Percentiles rank a stretch among this genome's conserved stretches.
These are phyloP conservation scores for Lichenostomus cassidix DNA, from an alignment of 2,113 vertebrate species.

Conservation along the genomic window DNA sequence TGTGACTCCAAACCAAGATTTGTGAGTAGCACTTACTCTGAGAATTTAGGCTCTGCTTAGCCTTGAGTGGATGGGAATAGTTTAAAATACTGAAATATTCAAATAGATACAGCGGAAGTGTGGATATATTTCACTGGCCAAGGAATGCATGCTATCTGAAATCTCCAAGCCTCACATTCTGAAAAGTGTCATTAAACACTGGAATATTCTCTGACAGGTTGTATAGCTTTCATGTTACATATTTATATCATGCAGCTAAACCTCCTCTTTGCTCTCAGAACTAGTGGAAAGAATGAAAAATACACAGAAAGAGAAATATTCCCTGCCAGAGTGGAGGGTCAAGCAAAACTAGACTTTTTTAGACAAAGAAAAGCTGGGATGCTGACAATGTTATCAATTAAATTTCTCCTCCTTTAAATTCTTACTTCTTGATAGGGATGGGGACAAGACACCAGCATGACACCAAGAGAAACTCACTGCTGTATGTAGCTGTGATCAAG, in stretches of 20 bases:
- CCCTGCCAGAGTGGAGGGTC: not conserved
- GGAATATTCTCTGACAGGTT: slow-evolving; percentile 44
- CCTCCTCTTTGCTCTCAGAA: slow-evolving; percentile 36
- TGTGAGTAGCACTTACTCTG: not conserved
- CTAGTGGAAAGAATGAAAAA: slow-evolving; percentile 26
- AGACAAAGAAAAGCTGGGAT: slow-evolving; percentile 2
- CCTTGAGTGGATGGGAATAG: not conserved
- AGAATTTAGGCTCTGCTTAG: slow-evolving; percentile 6
- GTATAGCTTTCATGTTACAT: slow-evolving; percentile 36
- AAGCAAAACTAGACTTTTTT: not conserved
- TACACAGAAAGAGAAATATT: not conserved
- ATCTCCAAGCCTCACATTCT: slow-evolving; percentile 24
- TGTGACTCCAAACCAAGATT: not conserved
- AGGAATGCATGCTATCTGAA: not conserved
- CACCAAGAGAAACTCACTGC: not conserved
- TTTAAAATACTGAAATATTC: slow-evolving; percentile 52
- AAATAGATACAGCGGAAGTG: not conserved
- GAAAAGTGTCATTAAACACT: slow-evolving; percentile 55
- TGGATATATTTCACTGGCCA: not conserved
- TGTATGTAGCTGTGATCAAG: not conserved
- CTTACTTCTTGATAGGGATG: not conserved
- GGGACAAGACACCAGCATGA: not conserved
- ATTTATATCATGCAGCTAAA: slow-evolving; percentile 53
- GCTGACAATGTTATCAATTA: not conserved
- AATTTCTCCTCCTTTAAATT: not conserved